Conservation (phyloP, 2,797 vertebrate species). For the Spinibarbus caldwelli region DNA sequence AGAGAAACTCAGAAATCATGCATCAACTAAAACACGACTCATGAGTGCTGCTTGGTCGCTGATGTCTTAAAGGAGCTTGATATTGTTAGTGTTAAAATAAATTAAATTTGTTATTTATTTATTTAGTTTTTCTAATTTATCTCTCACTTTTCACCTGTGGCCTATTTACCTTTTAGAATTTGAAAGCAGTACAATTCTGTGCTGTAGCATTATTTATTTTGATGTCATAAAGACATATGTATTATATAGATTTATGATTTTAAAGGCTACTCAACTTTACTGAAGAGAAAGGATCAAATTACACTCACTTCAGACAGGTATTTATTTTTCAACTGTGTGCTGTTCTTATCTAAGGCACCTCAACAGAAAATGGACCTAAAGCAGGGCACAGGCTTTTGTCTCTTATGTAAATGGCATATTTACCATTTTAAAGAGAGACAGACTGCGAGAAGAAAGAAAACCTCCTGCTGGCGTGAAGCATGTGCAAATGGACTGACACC, state of each 20-base stretch:
- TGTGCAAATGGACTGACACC: constrained; percentile 49
- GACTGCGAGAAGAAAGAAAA: constrained; percentile 47
- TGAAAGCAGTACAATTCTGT: neutral
- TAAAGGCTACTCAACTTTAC: neutral
- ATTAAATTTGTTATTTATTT: neutral
- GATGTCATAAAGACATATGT: neutral
- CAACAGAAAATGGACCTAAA: neutral
- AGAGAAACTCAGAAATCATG: neutral
- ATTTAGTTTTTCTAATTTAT: accelerated
- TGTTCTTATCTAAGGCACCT: neutral
- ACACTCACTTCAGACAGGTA: neutral
- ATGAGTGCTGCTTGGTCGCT: neutral
- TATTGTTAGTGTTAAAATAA: neutral
- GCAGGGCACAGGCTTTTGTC: constrained; percentile 27
- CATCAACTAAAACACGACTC: neutral
- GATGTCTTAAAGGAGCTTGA: neutral
- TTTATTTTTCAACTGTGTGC: neutral
- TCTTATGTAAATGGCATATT: constrained; percentile 57
- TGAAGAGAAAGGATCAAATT: neutral
- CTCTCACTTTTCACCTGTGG: neutral
- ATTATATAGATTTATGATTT: neutral
- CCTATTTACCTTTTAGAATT: neutral
- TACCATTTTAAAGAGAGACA: constrained; percentile 59
- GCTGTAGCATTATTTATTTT: neutral
- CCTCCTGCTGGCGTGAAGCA: constrained; percentile 52